Evolutionary conservation across 1,140 invertebrate genomes (phyloP), one percentile per base, ranked within the genome.

Genomic region (Formica selysi): DNA sequence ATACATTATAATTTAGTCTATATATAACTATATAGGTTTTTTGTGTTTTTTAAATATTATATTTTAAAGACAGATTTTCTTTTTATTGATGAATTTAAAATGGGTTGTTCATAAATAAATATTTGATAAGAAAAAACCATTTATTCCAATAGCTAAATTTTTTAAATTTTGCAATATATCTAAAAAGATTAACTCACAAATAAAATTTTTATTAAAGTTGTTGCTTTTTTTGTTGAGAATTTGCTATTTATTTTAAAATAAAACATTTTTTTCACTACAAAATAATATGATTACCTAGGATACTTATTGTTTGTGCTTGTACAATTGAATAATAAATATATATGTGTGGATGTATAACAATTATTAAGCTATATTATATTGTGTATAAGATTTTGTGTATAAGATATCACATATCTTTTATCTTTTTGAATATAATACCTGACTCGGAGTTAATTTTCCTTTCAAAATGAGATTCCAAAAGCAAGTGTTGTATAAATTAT

Each of bases 401-500:
- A 54, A 48, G 1, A 48, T 48, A 44, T 51, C 11, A 48, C 3
- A 51, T 51, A 51, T 51, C 16, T 51, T 51, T 51, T 51, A 16
- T 6, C 4, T 51, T 51, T 51, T 51, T 5, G 16, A 51, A 51
- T 51, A 51, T 19, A 51, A 51, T 94, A 97, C 97, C 95, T 99
- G 96, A 80, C 92, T 92, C 71, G 97, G 97, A 59, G 96, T 97
- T 73, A 98, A 92, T 11, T 97, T 97, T 65, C 97, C 97, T 92
- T 98, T 96, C 76, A 97, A 95, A 36, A 99, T 97, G 59, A 99
- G 95, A 90, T 97, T 97, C 98, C 99, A 99, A 95, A 99, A 99
- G 86, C 97, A 97, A 4, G 99, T 99, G 93, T 99, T 99, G 91
- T 99, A 99, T 57, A 99, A 96, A 96, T 99, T 99, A 95, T 99